phyloP scores from a whole-genome alignment of 2,113 vertebrate species.

The Cololabis saira region DNA sequence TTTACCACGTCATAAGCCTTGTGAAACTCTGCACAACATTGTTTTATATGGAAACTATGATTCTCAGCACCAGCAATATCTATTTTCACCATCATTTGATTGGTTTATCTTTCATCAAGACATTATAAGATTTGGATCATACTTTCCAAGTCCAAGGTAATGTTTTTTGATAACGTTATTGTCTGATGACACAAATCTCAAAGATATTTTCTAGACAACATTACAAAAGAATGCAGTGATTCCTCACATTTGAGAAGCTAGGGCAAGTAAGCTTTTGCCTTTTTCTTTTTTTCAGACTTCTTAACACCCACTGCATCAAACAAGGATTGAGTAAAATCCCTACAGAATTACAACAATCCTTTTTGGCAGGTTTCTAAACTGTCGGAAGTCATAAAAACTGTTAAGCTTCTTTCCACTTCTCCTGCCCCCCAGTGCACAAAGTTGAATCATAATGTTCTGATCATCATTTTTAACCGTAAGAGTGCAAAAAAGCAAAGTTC shows the following conservation, averaged over 20 bases:
- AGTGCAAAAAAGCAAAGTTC: too few species aligned
- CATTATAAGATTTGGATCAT: neutral
- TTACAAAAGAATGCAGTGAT: neutral
- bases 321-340: too few species aligned
- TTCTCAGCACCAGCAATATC: neutral
- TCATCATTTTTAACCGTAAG: too few species aligned
- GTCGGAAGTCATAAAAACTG: too few species aligned
- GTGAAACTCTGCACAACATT: conserved; percentile 1
- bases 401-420: too few species aligned
- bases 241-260: neutral
- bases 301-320: too few species aligned
- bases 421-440: too few species aligned
- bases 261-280: neutral
- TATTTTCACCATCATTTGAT: neutral
- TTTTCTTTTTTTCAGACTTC: too few species aligned
- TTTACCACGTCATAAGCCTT: conserved; percentile 20
- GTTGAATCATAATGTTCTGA: too few species aligned
- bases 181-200: neutral
- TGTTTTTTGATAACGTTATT: neutral
- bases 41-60: neutral
- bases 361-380: too few species aligned
- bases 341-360: too few species aligned
- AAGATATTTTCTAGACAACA: neutral
- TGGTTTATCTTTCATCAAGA: conserved; percentile 2
- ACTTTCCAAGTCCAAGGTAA: neutral